Conservation (phyloP, 2,888 invertebrate species). For the Andrena flavipes region DNA sequence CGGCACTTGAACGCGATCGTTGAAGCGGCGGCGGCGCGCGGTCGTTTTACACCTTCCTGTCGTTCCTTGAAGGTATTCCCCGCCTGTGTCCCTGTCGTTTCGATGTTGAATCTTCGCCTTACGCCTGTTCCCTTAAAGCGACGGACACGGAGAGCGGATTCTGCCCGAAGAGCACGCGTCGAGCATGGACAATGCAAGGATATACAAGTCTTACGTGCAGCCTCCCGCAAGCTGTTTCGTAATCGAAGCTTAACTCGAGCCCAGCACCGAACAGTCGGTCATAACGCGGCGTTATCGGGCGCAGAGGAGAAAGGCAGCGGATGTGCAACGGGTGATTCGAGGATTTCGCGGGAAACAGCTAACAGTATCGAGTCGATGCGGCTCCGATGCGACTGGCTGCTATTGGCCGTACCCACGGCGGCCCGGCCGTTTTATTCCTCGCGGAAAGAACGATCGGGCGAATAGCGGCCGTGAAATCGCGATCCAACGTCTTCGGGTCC, state of each 20-base stretch:
- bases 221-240: not conserved
- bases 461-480: slow-evolving; percentile 76
- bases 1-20: not conserved
- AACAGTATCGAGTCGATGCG: slow-evolving; percentile 71
- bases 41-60: slow-evolving; percentile 44
- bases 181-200: too few relatives aligned
- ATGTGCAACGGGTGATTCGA: slow-evolving; percentile 24
- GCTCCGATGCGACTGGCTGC: slow-evolving; percentile 68
- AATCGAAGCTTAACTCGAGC: not conserved
- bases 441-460: slow-evolving; percentile 64
- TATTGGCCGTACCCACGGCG: slow-evolving; percentile 67
- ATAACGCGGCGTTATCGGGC: slow-evolving; percentile 9
- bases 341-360: slow-evolving; percentile 54
- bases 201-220: too few relatives aligned
- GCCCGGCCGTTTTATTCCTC: slow-evolving; percentile 51
- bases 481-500: slow-evolving; percentile 68
- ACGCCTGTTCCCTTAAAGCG: not conserved
- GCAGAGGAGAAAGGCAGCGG: slow-evolving; percentile 1
- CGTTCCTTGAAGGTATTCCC: slow-evolving; percentile 12
- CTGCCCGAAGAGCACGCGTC: not conserved
- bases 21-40: slow-evolving; percentile 9
- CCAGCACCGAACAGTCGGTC: not conserved
- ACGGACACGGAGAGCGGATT: not conserved
- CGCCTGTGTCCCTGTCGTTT: slow-evolving; percentile 2
- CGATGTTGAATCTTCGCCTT: not conserved